These are phyloP conservation scores for Tinamus guttatus DNA, from an alignment of 2,113 vertebrate genomes.

Conservation along the genomic window DNA sequence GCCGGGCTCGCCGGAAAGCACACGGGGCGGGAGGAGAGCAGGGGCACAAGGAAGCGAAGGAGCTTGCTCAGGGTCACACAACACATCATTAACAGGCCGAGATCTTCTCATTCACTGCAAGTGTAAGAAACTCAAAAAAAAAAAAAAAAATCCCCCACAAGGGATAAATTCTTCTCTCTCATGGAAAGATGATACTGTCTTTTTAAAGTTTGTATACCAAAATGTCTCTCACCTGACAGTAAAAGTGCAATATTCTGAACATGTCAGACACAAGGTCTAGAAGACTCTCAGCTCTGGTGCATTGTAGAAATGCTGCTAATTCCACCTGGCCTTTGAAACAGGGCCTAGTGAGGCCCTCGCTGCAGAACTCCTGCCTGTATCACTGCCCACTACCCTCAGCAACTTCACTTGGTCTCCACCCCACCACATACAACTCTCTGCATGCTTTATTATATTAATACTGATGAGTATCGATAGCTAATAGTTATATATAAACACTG, in stretches of 20 bases:
- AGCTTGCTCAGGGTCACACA: conserved; percentile 22
- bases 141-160: not conserved
- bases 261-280: not conserved
- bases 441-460: not conserved
- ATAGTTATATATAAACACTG: not conserved
- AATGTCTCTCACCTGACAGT: not conserved
- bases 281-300: not conserved
- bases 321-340: not conserved
- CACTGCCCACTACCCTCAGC: not conserved
- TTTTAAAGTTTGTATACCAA: not conserved
- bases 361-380: not conserved
- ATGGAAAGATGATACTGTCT: not conserved
- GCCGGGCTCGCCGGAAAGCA: not conserved
- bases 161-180: not conserved
- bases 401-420: not conserved
- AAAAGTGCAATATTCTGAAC: not conserved
- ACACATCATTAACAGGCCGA: not conserved
- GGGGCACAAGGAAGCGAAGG: not conserved
- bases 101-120: not conserved
- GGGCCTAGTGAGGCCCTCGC: not conserved
- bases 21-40: not conserved
- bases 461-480: not conserved
- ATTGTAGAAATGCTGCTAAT: not conserved
- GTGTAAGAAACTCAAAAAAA: not conserved
- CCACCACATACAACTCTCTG: not conserved